phyloP scores from a whole-genome alignment of 2,113 vertebrate species.

The Forbesichthys papilliferus region DNA sequence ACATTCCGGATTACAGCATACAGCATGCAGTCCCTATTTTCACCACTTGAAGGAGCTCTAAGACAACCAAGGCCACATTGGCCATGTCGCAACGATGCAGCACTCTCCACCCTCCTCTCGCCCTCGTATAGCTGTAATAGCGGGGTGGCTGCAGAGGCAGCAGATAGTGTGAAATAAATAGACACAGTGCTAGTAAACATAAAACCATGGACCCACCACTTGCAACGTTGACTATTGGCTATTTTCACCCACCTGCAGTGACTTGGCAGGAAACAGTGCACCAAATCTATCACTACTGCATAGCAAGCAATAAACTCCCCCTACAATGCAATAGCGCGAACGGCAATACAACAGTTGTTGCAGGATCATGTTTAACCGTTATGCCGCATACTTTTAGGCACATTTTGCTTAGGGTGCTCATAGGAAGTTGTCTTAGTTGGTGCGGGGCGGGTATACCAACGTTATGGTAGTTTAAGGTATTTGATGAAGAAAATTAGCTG shows the following conservation, averaged over 20 bases:
- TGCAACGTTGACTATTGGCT: slow-evolving; percentile 8
- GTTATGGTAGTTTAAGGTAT: no score
- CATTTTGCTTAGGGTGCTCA: not conserved
- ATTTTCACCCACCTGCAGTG: slow-evolving; percentile 37
- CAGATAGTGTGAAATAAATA: slow-evolving; percentile 52
- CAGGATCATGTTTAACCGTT: slow-evolving; percentile 14
- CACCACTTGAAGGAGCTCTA: slow-evolving; percentile 60
- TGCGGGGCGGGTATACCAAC: no score
- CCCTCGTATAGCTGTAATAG: slow-evolving; percentile 35
- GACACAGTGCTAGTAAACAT: slow-evolving; percentile 27
- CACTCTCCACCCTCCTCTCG: slow-evolving; percentile 35
- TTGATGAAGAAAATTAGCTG: slow-evolving; percentile 25
- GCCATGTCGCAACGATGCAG: slow-evolving; percentile 74
- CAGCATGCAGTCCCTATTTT: not conserved
- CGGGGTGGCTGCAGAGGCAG: slow-evolving; percentile 46
- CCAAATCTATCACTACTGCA: slow-evolving; percentile 3
- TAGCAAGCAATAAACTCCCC: slow-evolving; percentile 3
- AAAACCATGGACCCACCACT: slow-evolving; percentile 1
- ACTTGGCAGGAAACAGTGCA: slow-evolving; percentile 32
- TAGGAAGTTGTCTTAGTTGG: no score
- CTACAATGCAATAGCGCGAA: slow-evolving; percentile 26
- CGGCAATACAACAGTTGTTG: not conserved
- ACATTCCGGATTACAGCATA: slow-evolving; percentile 18
- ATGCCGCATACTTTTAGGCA: not conserved
- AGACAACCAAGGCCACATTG: slow-evolving; percentile 26